Percentiles rank a stretch among this genome's conserved stretches.
These are phyloP conservation scores for Drosophila prosaltans DNA, from an alignment of 1,140 invertebrate genomes.

Conservation along the genomic window DNA sequence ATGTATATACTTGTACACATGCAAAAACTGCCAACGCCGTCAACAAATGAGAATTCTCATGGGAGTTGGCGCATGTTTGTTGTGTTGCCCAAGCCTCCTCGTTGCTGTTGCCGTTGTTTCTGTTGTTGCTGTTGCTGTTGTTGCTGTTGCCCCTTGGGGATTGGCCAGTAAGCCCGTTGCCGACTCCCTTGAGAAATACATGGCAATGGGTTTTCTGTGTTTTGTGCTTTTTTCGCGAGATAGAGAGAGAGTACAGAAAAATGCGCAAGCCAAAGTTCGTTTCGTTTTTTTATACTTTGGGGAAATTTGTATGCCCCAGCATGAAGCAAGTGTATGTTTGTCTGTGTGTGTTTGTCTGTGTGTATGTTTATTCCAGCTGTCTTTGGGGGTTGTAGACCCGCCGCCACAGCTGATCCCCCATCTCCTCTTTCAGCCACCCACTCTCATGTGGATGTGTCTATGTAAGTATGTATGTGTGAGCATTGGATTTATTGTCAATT, in stretches of 20 bases:
- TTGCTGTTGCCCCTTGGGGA: constrained; percentile 69
- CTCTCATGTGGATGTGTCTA: constrained; percentile 25
- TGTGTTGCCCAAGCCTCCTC: constrained; percentile 45
- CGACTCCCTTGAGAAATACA: constrained; percentile 82
- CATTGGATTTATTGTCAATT: constrained; percentile 82
- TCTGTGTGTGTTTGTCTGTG: constrained; percentile 39
- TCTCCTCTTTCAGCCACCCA: constrained; percentile 21
- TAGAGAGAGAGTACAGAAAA: constrained; percentile 45
- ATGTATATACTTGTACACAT: constrained; percentile 19
- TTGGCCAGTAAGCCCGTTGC: constrained; percentile 77
- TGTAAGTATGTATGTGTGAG: constrained; percentile 48
- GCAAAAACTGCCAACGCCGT: constrained; percentile 58
- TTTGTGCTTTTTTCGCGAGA: constrained; percentile 75
- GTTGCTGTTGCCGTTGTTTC: constrained; percentile 30
- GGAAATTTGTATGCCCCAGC: constrained; percentile 75
- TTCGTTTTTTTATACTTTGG: constrained; percentile 77
- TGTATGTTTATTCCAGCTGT: constrained; percentile 57
- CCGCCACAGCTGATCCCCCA: constrained; percentile 4
- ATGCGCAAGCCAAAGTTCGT: constrained; percentile 78
- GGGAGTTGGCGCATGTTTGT: constrained; percentile 77
- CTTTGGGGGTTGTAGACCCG: constrained; percentile 65
- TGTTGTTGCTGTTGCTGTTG: constrained; percentile 25
- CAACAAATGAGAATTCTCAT: constrained; percentile 77
- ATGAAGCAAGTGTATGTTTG: constrained; percentile 44
- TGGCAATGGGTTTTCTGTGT: constrained; percentile 83